Percentiles rank a stretch among this genome's conserved stretches.
phyloP scores from a whole-genome alignment of 2,888 invertebrate genomes.

The Oeneis ivallda region DNA sequence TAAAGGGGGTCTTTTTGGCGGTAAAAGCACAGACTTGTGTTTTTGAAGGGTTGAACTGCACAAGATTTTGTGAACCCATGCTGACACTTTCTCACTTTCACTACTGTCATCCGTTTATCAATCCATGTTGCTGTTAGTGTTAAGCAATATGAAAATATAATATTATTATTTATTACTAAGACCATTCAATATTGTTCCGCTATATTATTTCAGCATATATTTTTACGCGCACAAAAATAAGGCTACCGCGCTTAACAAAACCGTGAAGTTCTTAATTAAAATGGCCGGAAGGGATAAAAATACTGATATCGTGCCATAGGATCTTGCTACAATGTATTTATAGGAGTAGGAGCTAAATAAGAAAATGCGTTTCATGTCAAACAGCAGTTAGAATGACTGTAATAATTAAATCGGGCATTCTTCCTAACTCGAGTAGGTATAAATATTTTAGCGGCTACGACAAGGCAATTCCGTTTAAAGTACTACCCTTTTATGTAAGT shows the following conservation, averaged over 20 bases:
- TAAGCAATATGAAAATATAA: too few species aligned
- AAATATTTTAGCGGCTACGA: conserved; percentile 65
- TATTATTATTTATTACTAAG: too few species aligned
- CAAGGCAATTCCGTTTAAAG: conserved; percentile 59
- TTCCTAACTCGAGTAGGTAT: conserved; percentile 54
- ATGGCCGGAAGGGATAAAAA: conserved; percentile 26
- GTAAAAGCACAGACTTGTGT: too few species aligned
- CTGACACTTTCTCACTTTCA: too few species aligned
- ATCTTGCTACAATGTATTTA: conserved; percentile 37
- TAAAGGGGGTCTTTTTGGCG: too few species aligned
- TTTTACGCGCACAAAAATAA: not conserved
- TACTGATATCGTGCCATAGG: conserved; percentile 29
- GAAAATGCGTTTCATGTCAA: conserved; percentile 58
- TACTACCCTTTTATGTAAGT: conserved; percentile 52
- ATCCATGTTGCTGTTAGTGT: too few species aligned
- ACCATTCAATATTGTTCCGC: too few species aligned
- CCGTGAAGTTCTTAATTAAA: conserved; percentile 24
- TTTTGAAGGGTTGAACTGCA: too few species aligned
- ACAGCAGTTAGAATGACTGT: conserved; percentile 61
- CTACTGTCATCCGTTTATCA: too few species aligned
- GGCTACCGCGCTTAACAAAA: not conserved
- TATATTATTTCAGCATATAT: not conserved
- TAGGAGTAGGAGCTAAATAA: conserved; percentile 33
- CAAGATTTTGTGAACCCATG: too few species aligned
- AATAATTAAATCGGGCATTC: conserved; percentile 72